Conservation (phyloP, 2,888 invertebrate genomes). For the Epirrhoe tristata region DNA sequence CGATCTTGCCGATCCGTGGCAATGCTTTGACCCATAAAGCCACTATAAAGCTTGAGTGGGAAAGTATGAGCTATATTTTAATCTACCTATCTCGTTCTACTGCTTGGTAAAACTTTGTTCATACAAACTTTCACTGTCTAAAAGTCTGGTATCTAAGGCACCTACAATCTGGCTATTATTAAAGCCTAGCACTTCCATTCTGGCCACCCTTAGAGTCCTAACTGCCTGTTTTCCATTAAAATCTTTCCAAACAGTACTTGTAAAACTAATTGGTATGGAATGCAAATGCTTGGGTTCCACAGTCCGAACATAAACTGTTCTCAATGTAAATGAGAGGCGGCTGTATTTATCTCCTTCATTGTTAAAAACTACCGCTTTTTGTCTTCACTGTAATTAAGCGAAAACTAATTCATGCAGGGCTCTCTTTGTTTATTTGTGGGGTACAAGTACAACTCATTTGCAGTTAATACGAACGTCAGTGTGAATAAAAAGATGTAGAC, state of each 20-base stretch:
- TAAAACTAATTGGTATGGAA: conserved; percentile 76
- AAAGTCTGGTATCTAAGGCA: background rate
- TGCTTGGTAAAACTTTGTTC: background rate
- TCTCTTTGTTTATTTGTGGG: conserved; percentile 39
- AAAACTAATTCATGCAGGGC: conserved; percentile 43
- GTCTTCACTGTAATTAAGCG: conserved; percentile 43
- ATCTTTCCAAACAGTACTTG: conserved; percentile 62
- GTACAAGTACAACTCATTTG: conserved; percentile 18
- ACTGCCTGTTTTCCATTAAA: conserved; percentile 28
- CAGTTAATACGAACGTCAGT: conserved; percentile 19
- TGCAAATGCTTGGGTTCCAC: conserved; percentile 70
- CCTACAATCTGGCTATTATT: background rate
- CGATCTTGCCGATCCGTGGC: too few relatives aligned
- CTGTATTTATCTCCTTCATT: conserved; percentile 62
- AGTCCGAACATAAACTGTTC: conserved; percentile 68
- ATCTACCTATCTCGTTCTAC: too few relatives aligned
- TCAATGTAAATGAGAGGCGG: conserved; percentile 73
- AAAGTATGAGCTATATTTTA: too few relatives aligned
- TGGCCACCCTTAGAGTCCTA: conserved; percentile 1
- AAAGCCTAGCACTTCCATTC: conserved; percentile 3
- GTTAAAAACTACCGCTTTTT: conserved; percentile 49
- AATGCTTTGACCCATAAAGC: too few relatives aligned
- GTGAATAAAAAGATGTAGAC: conserved; percentile 5
- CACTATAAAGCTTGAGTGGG: too few relatives aligned
- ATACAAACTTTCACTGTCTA: background rate